Evolutionary conservation across 2,113 vertebrate genomes (phyloP).

Genomic region (Epinephelus lanceolatus): DNA sequence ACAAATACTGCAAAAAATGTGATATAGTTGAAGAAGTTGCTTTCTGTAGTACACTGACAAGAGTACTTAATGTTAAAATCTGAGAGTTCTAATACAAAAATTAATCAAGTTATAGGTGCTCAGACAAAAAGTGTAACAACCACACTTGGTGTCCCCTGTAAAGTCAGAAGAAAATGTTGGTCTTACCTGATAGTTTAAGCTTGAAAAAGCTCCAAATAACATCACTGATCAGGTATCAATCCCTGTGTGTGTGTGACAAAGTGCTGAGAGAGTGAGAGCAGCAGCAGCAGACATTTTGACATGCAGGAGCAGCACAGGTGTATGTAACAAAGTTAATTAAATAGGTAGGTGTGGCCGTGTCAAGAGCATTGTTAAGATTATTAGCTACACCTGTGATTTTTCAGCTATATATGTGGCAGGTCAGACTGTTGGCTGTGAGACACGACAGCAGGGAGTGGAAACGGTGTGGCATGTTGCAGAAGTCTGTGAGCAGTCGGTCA

Average conservation of each 20-base stretch:
- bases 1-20: no score
- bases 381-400: neutral
- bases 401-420: neutral
- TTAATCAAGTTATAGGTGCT: no score
- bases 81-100: no score
- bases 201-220: neutral
- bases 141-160: no score
- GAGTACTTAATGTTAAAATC: no score
- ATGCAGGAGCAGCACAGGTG: constrained; percentile 22
- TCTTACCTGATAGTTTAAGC: constrained; percentile 13
- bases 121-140: neutral
- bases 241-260: neutral
- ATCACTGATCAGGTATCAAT: neutral
- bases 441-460: neutral
- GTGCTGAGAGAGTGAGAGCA: neutral
- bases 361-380: neutral
- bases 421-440: neutral
- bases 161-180: no score
- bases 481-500: no score
- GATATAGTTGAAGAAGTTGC: no score
- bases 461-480: no score
- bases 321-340: constrained; percentile 9
- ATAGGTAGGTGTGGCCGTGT: neutral
- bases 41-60: no score
- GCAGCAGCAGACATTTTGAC: neutral